These are phyloP conservation scores for Lasioglossum figueresi DNA, from an alignment of 2,888 invertebrate species.

Conservation along the genomic window DNA sequence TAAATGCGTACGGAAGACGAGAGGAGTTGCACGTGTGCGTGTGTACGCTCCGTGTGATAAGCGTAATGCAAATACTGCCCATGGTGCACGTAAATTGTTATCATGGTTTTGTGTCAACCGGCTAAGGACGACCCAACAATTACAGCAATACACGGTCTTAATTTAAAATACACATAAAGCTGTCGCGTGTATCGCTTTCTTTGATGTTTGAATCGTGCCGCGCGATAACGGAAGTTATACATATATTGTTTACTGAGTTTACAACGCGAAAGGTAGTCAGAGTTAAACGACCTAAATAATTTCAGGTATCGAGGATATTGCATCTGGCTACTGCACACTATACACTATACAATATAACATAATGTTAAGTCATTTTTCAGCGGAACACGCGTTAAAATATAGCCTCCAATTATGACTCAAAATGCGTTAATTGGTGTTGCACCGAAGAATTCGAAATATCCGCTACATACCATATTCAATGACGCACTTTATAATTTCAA, in stretches of 20 bases:
- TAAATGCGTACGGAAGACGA: constrained; percentile 11
- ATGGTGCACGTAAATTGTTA: constrained; percentile 30
- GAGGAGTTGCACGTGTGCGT: neutral
- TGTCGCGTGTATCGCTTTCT: neutral
- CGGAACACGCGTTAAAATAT: neutral
- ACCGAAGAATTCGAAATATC: neutral
- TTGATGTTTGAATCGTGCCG: constrained; percentile 5
- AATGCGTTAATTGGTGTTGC: neutral
- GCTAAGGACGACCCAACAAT: constrained; percentile 37
- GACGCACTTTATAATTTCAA: neutral
- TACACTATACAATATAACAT: too few relatives aligned
- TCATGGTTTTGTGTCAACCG: constrained; percentile 45
- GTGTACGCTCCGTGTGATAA: constrained; percentile 13
- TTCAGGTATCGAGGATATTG: neutral
- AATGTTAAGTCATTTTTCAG: neutral
- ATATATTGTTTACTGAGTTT: neutral
- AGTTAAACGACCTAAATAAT: constrained; percentile 6
- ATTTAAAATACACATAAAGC: neutral
- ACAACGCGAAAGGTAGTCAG: neutral
- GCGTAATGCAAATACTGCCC: constrained; percentile 34
- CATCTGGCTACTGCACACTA: neutral
- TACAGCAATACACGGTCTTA: constrained; percentile 9
- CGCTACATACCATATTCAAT: neutral
- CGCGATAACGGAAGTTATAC: constrained; percentile 6
- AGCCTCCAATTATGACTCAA: neutral